Percentiles rank a stretch among this genome's conserved stretches.
phyloP scores from a whole-genome alignment of 2,888 invertebrate genomes.

The Pinctada fucata region DNA sequence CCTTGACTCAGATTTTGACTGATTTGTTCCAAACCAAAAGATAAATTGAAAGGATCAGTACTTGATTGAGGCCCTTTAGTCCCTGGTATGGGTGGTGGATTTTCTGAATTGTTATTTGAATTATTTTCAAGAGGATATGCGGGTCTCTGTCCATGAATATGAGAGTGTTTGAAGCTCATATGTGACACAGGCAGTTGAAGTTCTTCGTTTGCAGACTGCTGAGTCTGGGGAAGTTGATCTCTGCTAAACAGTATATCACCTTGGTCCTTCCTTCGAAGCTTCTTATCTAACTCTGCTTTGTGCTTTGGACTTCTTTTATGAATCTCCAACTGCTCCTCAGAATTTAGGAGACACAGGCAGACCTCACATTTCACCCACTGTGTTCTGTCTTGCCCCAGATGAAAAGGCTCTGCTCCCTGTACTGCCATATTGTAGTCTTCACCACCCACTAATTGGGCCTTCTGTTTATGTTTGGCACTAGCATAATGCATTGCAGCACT shows the following conservation, averaged over 20 bases:
- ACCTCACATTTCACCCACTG: slow-evolving; percentile 53
- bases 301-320: slow-evolving; percentile 56
- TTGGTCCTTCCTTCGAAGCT: not conserved
- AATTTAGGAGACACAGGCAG: slow-evolving; percentile 58
- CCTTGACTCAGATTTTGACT: not conserved
- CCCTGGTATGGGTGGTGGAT: not conserved
- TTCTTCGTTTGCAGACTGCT: not conserved
- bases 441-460: slow-evolving; percentile 6
- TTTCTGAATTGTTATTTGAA: not conserved
- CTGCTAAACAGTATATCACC: not conserved
- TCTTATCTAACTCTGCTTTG: slow-evolving; percentile 40
- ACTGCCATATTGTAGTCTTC: not conserved
- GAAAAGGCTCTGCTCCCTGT: not conserved
- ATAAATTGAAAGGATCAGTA: not conserved
- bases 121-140: not conserved
- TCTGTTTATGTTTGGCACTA: slow-evolving; percentile 60
- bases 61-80: not conserved
- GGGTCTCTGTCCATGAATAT: not conserved
- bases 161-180: too few relatives aligned
- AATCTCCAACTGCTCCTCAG: slow-evolving; percentile 49
- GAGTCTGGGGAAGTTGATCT: not conserved
- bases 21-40: not conserved
- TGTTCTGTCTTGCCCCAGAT: slow-evolving; percentile 30
- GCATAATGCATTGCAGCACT: slow-evolving; percentile 60
- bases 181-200: not conserved